These are phyloP conservation scores for Leptobrachium ailaonicum DNA, from an alignment of 2,113 vertebrate species.

Conservation along the genomic window DNA sequence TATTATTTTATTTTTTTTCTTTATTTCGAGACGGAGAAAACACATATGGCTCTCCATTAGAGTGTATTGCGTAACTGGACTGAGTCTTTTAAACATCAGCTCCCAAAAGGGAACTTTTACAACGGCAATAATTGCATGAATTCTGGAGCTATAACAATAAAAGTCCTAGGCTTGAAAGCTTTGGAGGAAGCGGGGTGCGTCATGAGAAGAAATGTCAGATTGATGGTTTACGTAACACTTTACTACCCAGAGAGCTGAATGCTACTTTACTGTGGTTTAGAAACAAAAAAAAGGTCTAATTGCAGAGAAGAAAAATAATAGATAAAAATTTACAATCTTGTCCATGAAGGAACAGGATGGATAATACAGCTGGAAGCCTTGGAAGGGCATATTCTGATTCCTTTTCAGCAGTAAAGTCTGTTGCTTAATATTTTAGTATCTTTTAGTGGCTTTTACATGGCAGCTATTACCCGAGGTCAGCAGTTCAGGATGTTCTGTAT, in stretches of 20 bases:
- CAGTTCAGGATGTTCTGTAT: too few species aligned
- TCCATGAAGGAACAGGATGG: too few species aligned
- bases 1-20: too few species aligned
- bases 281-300: neutral
- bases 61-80: slow-evolving; percentile 20
- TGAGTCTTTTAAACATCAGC: slow-evolving; percentile 4
- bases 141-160: slow-evolving; percentile 24
- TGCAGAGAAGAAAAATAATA: too few species aligned
- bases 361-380: too few species aligned
- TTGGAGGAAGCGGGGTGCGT: neutral
- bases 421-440: too few species aligned
- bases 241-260: neutral
- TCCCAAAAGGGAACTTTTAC: slow-evolving; percentile 35
- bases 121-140: slow-evolving; percentile 26
- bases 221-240: neutral
- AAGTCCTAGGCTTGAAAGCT: neutral
- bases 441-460: too few species aligned
- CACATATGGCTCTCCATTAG: neutral
- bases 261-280: neutral
- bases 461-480: too few species aligned
- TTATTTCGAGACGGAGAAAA: too few species aligned
- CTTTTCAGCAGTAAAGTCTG: too few species aligned
- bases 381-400: too few species aligned
- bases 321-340: too few species aligned
- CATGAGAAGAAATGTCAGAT: neutral